Percentiles rank a stretch among this genome's conserved stretches.
These are phyloP conservation scores for Paramacrobiotus metropolitanus DNA, from an alignment of 1,140 invertebrate species.

Conservation along the genomic window DNA sequence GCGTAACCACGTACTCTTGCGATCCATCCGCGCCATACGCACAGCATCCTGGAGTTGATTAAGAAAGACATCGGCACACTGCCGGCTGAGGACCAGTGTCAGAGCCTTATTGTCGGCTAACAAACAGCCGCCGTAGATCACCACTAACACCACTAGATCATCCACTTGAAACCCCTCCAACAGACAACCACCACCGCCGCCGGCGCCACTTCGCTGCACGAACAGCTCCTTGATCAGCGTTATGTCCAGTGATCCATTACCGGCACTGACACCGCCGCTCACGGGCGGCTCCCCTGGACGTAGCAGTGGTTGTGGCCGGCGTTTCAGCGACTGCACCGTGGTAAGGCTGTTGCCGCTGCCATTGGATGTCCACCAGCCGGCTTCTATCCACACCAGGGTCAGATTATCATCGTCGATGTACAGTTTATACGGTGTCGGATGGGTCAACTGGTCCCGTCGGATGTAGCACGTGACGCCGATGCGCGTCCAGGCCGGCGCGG, in stretches of 20 bases:
- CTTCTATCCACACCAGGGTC: not conserved
- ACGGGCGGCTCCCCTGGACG: too few species aligned
- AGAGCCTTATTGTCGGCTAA: not conserved
- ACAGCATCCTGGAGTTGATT: not conserved
- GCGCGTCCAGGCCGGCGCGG: not conserved
- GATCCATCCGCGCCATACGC: not conserved
- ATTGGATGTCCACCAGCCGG: not conserved
- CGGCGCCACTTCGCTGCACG: not conserved
- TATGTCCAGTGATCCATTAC: not conserved
- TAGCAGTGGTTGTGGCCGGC: not conserved
- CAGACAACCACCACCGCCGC: not conserved
- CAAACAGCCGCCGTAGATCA: not conserved
- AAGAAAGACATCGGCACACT: not conserved
- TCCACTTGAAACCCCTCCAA: slow-evolving; percentile 2
- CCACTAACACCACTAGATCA: not conserved
- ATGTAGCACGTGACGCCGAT: not conserved
- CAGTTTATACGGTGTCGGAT: not conserved
- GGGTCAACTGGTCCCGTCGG: not conserved
- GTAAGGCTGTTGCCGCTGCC: not conserved
- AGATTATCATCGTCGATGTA: not conserved
- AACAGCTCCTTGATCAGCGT: not conserved
- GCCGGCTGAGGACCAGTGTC: not conserved
- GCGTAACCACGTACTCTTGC: not conserved
- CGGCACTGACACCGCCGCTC: too few species aligned
- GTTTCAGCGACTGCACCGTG: not conserved